Evolutionary conservation across 2,888 invertebrate genomes (phyloP).

Genomic region (Exocentrus adspersus): DNA sequence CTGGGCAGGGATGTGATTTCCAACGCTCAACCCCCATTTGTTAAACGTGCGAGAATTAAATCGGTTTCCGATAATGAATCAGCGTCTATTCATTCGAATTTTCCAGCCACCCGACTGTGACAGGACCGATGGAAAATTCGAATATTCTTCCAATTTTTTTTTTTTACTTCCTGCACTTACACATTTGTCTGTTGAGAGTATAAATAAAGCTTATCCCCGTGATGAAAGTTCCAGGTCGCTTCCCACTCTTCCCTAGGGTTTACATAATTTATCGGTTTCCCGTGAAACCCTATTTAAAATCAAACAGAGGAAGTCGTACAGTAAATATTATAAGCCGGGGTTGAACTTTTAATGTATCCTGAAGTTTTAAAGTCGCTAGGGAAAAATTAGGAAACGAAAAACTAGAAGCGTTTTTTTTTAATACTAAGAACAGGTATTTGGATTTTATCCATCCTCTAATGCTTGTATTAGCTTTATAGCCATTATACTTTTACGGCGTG

Average conservation of each 20-base stretch:
- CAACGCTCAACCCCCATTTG: slow-evolving; percentile 9
- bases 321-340: slow-evolving; percentile 5
- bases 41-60: slow-evolving; percentile 23
- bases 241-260: background rate
- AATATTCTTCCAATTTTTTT: too few relatives aligned
- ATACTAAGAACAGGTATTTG: too few relatives aligned
- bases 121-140: too few relatives aligned
- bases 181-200: too few relatives aligned
- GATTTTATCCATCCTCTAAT: background rate
- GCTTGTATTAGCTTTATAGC: background rate
- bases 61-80: slow-evolving; percentile 23
- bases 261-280: slow-evolving; percentile 9
- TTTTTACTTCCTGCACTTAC: too few relatives aligned
- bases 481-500: background rate
- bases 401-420: too few relatives aligned
- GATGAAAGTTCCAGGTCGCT: background rate
- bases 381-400: too few relatives aligned
- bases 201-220: background rate
- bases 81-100: slow-evolving; percentile 23
- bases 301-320: slow-evolving; percentile 12
- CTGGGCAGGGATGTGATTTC: slow-evolving; percentile 21
- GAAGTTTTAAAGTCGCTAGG: background rate
- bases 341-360: background rate
- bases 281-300: slow-evolving; percentile 7
- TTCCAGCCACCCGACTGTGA: slow-evolving; percentile 3